phyloP scores from a whole-genome alignment of 2,888 invertebrate genomes.

The Rhagophthalmus giganteus region DNA sequence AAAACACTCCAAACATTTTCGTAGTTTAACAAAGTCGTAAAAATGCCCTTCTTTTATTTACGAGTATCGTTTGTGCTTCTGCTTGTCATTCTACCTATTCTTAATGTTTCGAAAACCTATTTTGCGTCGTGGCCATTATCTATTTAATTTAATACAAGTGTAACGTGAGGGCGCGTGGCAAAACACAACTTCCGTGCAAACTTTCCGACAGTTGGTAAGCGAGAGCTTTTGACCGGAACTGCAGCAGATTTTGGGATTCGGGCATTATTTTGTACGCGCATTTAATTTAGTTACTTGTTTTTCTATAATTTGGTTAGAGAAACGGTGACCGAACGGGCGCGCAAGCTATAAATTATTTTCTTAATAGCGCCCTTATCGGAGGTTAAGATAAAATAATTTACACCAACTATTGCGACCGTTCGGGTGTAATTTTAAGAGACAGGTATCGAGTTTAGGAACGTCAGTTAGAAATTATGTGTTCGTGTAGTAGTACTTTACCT shows the following conservation, averaged over 20 bases:
- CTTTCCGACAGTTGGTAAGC: conserved; percentile 50
- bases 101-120: conserved; percentile 12
- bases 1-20: conserved; percentile 24
- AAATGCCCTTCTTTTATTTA: conserved; percentile 29
- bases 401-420: background rate
- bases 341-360: background rate
- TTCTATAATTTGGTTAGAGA: too few species aligned
- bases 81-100: conserved; percentile 13
- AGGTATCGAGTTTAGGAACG: background rate
- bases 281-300: too few species aligned
- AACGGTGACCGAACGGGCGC: too few species aligned
- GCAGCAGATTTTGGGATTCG: conserved; percentile 42
- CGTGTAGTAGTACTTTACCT: background rate
- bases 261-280: too few species aligned
- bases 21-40: conserved; percentile 19
- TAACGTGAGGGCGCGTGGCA: conserved; percentile 44
- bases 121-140: conserved; percentile 17
- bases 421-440: background rate
- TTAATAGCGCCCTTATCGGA: background rate
- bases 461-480: background rate
- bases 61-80: conserved; percentile 24
- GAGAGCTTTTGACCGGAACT: conserved; percentile 47
- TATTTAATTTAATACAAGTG: conserved; percentile 27
- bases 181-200: conserved; percentile 53
- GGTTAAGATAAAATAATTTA: background rate